phyloP scores from a whole-genome alignment of 2,888 invertebrate species.

The Brachylomia viminalis region DNA sequence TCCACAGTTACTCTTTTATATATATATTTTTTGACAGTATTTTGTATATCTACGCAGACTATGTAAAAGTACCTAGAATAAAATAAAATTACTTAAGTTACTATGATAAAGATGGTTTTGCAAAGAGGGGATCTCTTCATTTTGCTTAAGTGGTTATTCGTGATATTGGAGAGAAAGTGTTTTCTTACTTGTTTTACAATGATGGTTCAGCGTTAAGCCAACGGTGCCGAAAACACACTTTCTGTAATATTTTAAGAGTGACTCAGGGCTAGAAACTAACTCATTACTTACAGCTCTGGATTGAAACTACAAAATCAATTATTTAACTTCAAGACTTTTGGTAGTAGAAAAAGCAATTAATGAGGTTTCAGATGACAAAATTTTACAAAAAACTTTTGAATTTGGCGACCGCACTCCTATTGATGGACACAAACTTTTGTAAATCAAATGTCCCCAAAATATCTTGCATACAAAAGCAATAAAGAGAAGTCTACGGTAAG shows the following conservation, averaged over 20 bases:
- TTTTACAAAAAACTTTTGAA: not conserved
- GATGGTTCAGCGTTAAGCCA: not conserved
- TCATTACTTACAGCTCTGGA: not conserved
- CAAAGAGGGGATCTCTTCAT: not conserved
- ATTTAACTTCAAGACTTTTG: not conserved
- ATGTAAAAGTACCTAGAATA: not conserved
- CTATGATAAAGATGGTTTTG: not conserved
- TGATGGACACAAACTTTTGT: not conserved
- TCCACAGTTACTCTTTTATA: not conserved
- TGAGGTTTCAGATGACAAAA: too few relatives aligned
- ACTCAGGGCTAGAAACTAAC: not conserved
- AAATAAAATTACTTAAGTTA: not conserved
- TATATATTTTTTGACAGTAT: not conserved
- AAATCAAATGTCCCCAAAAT: not conserved
- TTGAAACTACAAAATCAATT: not conserved
- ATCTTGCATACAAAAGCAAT: not conserved
- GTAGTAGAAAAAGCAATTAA: not conserved
- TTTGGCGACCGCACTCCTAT: not conserved
- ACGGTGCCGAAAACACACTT: not conserved
- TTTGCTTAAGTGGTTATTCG: not conserved
- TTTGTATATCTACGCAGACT: not conserved
- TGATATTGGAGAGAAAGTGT: slow-evolving; percentile 28
- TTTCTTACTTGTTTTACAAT: slow-evolving; percentile 7
- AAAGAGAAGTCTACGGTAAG: not conserved
- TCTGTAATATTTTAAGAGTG: not conserved